These are phyloP conservation scores for Neofelis nebulosa DNA, from an alignment of 2,113 vertebrate genomes.

Conservation along the genomic window DNA sequence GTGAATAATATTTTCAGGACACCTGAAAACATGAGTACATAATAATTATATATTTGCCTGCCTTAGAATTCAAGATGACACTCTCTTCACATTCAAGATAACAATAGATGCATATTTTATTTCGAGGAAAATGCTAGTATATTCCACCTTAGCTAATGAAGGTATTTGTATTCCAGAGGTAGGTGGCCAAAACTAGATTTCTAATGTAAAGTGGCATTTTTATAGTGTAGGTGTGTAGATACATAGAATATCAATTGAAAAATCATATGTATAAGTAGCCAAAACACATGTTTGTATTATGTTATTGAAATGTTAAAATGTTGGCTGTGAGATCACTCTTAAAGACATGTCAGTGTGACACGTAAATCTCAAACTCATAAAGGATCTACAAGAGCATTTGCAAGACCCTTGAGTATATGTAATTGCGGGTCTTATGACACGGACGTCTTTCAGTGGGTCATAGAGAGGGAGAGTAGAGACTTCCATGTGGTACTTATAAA, in stretches of 20 bases:
- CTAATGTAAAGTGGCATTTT: slow-evolving; percentile 20
- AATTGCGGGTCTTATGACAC: background rate
- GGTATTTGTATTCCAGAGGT: slow-evolving; percentile 36
- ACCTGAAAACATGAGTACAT: background rate
- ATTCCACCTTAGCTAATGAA: slow-evolving; percentile 6
- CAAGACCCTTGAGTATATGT: background rate
- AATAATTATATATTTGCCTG: slow-evolving; percentile 56
- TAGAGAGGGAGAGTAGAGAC: background rate
- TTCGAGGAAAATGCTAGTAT: background rate
- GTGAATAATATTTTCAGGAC: slow-evolving; percentile 48
- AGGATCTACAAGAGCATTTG: background rate
- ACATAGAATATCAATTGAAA: slow-evolving; percentile 30
- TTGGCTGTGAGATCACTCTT: background rate
- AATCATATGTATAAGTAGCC: slow-evolving; percentile 2
- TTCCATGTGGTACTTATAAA: background rate
- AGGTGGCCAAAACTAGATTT: background rate
- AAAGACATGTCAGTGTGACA: background rate
- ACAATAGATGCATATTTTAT: slow-evolving; percentile 18
- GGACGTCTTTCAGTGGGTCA: background rate
- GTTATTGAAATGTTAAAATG: slow-evolving; percentile 16
- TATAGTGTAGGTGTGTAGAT: background rate
- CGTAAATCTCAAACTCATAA: background rate
- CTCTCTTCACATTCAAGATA: slow-evolving; percentile 37
- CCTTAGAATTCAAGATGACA: slow-evolving; percentile 57
- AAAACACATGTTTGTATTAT: background rate